Base-by-base conservation (phyloP, 2,113 vertebrate genomes). In the Scatophagus argus region DNA sequence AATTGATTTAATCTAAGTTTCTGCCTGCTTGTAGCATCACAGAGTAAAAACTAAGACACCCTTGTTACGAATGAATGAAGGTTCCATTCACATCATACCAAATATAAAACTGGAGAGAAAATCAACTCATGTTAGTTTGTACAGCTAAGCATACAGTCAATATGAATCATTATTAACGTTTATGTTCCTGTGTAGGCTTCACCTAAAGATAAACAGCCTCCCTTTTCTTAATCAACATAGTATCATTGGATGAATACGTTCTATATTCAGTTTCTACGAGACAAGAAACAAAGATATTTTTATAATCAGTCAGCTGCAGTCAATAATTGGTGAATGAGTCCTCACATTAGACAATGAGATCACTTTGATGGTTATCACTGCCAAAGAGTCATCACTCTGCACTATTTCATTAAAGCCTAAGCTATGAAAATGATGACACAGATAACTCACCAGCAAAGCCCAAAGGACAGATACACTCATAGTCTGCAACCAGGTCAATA, bases 401-500 rank as follows among this genome's bases (percentile, higher is more conserved):
- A 59, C 38, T 71, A 71, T 49, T 65, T 82, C 73, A 87, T 86
- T 63, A 76, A 78, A 79, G 63, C 21, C 52, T 34, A 34, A 80
- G 70, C 51, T 75, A 80, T 83, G 62, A 90, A 77, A 91, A 87
- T 74, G 60, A 91, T 84, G 85, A 89, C 81, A 87, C 23, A 76
- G 70, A 86, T 63, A 83, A 86, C 88, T 95, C 92, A 95, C 93
- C 91, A 58, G 84, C 87, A 87, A 92, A 95, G 77, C 93, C 93
- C 85, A 62, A 77, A 85, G 88, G 91, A 88, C 93, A 96, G 89
- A 94, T 41, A 83, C 93, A 96, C 79, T 86, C 69, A 75, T 94
- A 95, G 84, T 93, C 91, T 85, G 78, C 88, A 79, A 93, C 87
- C 77, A 95, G 88, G 74, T 95, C 94, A 91, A 94, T 91, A 80